Evolutionary conservation across 2,888 invertebrate species (phyloP).

Genomic region (Crematogaster levior): DNA sequence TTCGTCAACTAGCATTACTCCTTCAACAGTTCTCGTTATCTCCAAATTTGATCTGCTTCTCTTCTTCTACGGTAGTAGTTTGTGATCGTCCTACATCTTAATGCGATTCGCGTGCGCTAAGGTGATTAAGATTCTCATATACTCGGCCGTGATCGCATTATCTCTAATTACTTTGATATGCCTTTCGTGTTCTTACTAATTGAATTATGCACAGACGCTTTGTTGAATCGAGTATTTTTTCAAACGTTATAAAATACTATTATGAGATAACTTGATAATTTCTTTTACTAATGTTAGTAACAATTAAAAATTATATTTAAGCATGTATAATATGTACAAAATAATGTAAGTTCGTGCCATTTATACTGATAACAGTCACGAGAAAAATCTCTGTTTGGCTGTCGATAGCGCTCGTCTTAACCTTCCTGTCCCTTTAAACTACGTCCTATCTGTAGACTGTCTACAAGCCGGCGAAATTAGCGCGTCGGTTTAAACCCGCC

Average conservation of each 20-base stretch:
- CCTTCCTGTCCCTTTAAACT: conserved; percentile 28
- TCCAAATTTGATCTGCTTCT: conserved; percentile 61
- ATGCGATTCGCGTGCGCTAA: conserved; percentile 52
- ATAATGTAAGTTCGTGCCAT: not conserved
- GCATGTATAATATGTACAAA: not conserved
- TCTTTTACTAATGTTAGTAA: not conserved
- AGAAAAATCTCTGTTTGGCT: conserved; percentile 33
- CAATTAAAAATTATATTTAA: not conserved
- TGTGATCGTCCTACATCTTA: conserved; percentile 45
- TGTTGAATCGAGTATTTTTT: conserved; percentile 1
- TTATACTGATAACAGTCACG: not conserved
- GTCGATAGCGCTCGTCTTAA: not conserved
- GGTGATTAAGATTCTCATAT: conserved; percentile 44
- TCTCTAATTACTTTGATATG: conserved; percentile 52
- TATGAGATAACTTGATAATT: not conserved
- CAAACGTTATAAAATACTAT: not conserved
- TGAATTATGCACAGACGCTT: conserved; percentile 38
- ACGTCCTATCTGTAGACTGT: conserved; percentile 29
- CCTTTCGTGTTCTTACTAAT: conserved; percentile 42
- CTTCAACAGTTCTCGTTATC: conserved; percentile 64
- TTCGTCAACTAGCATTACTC: conserved; percentile 45
- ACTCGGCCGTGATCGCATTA: conserved; percentile 45
- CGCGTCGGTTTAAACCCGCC: conserved; percentile 66
- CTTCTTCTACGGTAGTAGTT: conserved; percentile 27
- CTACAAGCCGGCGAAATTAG: conserved; percentile 61